Base-by-base conservation (phyloP, 2,113 vertebrate species). In the Phyllostomus discolor region DNA sequence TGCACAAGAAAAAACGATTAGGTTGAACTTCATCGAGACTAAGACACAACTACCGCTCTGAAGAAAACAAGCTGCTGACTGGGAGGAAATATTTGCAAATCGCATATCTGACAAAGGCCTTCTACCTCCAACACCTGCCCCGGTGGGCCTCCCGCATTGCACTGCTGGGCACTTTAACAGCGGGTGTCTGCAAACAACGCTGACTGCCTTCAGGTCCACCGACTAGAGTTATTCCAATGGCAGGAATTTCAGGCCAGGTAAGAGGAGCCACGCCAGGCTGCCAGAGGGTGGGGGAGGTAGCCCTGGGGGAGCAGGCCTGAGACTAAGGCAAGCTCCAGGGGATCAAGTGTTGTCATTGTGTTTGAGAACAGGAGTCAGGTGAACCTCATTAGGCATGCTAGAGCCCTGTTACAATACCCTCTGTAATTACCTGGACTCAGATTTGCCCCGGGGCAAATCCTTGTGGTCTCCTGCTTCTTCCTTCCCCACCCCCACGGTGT, bases 211-310 rank as follows among this genome's bases (percentile, higher is more conserved):
- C 50, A 19, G 15, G 22, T 57, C 48, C 38, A 33, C 38, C 26
- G 31, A 38, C 41, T 6, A 41, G 31, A 78, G 38, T 50, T 70
- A 64, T 35, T 70, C n/a, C 66, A 78, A 59, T 5, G 41, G 62
- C 69, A 91, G 52, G 52, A 70, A 67, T 96, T 86, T 88, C 66
- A 76, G 76, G 26, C 46, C 66, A 82, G 69, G 87, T 83, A 91
- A 90, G 76, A 72, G 70, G 72, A 95, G 89, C 91, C 41, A 15
- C 1, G 7, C 41, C 66, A 88, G 92, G 87, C 83, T 84, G n/a
- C 83, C 94, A 90, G 96, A 91, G 90, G 95, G 90, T 52, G n/a
- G 35, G 88, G 46, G 54, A 59, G 95, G 75, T 15, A 81, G 59
- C 70, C 12, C 3, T 41, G 81, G 35, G 50, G 57, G 67, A 97